Percentiles rank a stretch among this genome's conserved stretches.
Evolutionary conservation across 2,888 invertebrate genomes (phyloP).

Genomic region (Drosophila setosimentum): DNA sequence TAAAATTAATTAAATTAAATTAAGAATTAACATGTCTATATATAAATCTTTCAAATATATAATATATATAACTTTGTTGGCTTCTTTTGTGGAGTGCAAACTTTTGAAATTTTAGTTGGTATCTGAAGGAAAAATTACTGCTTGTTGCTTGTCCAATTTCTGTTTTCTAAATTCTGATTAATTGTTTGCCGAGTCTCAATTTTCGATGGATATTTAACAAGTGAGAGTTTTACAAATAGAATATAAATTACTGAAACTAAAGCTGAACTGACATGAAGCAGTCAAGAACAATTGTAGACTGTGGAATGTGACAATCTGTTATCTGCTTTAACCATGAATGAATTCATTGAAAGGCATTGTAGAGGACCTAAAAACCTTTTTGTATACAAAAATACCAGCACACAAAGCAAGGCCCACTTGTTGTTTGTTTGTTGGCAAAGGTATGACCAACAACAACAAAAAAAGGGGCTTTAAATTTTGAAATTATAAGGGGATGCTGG

Average conservation of each 20-base stretch:
- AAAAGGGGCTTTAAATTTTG: conserved; percentile 77
- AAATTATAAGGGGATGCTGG: conserved; percentile 61
- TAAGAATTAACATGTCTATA: no score
- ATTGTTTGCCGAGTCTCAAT: neutral
- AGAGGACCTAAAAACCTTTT: conserved; percentile 74
- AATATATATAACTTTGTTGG: neutral
- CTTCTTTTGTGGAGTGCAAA: neutral
- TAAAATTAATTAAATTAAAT: no score
- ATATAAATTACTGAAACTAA: conserved; percentile 5
- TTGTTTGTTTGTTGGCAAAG: conserved; percentile 58
- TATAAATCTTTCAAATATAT: no score
- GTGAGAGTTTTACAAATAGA: neutral
- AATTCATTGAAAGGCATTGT: conserved; percentile 72
- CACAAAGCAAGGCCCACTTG: conserved; percentile 60
- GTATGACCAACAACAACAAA: conserved; percentile 46
- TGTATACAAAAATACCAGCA: conserved; percentile 53
- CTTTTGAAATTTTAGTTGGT: neutral
- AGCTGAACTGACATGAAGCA: conserved; percentile 10
- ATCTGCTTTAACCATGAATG: conserved; percentile 79
- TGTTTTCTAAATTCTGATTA: neutral
- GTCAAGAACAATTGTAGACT: conserved; percentile 11
- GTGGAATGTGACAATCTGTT: conserved; percentile 63
- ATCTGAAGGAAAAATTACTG: neutral
- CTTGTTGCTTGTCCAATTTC: no score
- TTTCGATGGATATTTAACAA: neutral